Evolutionary conservation across 2,797 vertebrate genomes (phyloP), one percentile per base, ranked within the genome.

Genomic region (Sebastes reedi): DNA sequence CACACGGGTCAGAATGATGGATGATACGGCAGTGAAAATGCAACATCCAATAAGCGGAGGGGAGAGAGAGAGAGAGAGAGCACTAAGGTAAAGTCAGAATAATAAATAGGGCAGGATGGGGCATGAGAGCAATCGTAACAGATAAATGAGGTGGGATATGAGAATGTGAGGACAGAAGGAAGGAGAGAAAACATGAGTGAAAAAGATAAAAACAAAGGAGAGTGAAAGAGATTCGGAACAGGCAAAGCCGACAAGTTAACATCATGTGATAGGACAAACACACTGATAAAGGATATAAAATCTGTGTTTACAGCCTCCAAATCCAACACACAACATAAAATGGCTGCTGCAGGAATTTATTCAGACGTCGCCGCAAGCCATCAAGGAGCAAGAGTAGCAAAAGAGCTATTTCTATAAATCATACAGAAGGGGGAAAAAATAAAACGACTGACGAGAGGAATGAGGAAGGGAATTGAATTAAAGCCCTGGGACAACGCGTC

Each of bases 391-490:
- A 83, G 75, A 75, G 82, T 12, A 52, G 77, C 75, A 62, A 50
- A 79, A 75, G 50, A 90, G 80, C 76, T 10, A 39, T 74, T 91
- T 85, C 86, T 89, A 83, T 93, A 82, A 89, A 89, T 92, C 90
- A 88, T 27, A 64, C 5, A 2, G 39, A 70, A 42, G 39, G 77
- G 69, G 67, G 73, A 52, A 42, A 81, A 79, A 88, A 86, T 90
- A 90, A 88, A 91, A 62, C 4, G 24, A 59, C 78, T 77, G 86
- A 73, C 12, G 27, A 83, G 82, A 68, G 73, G 80, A 87, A 83
- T 56, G 83, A 80, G 73, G 79, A 32, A 42, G 56, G 71, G 77
- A 90, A 90, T 82, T 84, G 76, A 90, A 88, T 91, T 86, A 89
- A 87, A 89, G 78, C 71, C 30, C 39, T 12, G 85, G 87, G 82